These are phyloP conservation scores for Nebria ingens DNA, from an alignment of 1,140 invertebrate genomes.

Conservation along the genomic window DNA sequence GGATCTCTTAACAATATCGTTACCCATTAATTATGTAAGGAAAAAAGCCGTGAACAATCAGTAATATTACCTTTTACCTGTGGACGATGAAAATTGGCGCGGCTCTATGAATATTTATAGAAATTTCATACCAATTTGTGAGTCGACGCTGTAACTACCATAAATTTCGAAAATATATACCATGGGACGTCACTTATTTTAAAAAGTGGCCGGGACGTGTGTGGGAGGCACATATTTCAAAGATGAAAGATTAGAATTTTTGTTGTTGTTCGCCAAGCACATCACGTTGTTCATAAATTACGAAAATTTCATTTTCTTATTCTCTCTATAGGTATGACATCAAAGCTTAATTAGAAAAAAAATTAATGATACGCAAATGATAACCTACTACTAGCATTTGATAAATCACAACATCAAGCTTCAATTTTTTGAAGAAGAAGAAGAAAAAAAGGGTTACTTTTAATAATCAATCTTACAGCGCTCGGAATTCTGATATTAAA, in stretches of 20 bases:
- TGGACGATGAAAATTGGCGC: slow-evolving; percentile 2
- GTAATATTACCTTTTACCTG: background rate
- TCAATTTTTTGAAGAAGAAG: no score
- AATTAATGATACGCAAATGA: no score
- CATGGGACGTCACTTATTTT: background rate
- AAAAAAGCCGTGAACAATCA: slow-evolving; percentile 2
- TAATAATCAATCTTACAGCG: no score
- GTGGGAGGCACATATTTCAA: background rate
- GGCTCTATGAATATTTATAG: slow-evolving; percentile 7
- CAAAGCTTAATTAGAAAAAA: background rate
- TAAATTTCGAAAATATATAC: background rate
- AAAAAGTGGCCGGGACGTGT: background rate
- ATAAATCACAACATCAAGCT: no score
- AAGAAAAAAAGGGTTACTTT: no score
- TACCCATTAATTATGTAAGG: slow-evolving; percentile 1
- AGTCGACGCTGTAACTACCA: background rate
- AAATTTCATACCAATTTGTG: slow-evolving; percentile 3
- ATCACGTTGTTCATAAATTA: background rate
- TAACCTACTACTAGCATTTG: no score
- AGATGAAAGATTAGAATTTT: background rate
- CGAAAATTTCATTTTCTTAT: no score
- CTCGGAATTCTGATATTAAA: no score
- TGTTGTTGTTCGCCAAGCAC: background rate
- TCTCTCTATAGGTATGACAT: no score
- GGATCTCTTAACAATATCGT: background rate